Evolutionary conservation across 2,888 invertebrate species (phyloP).

Genomic region (Ditula angustiorana): DNA sequence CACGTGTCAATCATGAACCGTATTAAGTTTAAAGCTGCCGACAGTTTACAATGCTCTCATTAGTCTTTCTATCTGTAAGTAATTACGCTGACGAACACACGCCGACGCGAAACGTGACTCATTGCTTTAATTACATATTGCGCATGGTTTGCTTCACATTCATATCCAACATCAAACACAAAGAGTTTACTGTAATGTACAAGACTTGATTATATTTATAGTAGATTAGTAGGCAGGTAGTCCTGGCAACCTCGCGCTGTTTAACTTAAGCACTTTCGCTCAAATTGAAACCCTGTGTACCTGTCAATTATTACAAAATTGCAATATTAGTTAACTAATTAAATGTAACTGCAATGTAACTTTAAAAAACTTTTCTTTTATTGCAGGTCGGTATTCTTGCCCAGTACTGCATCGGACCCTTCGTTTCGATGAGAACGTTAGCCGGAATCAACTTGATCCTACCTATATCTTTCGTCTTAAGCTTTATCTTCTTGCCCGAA

Average conservation of each 20-base stretch:
- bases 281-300: background rate
- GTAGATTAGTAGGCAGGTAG: background rate
- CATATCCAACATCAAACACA: conserved; percentile 34
- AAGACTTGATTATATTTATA: conserved; percentile 25
- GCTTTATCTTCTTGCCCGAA: conserved; percentile 88
- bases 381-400: conserved; percentile 86
- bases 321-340: too few relatives aligned
- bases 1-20: background rate
- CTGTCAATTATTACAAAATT: background rate
- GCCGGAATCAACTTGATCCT: conserved; percentile 85
- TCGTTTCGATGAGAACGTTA: conserved; percentile 81
- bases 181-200: conserved; percentile 27
- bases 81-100: conserved; percentile 52
- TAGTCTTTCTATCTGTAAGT: conserved; percentile 53
- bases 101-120: conserved; percentile 58
- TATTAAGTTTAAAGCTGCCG: conserved; percentile 30
- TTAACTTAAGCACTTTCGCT: conserved; percentile 9
- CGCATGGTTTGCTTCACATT: conserved; percentile 47
- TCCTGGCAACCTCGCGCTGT: conserved; percentile 3
- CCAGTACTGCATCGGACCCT: conserved; percentile 87
- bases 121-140: conserved; percentile 57
- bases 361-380: conserved; percentile 43
- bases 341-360: background rate
- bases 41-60: conserved; percentile 50
- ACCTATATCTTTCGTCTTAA: conserved; percentile 83